Base-by-base conservation (phyloP, 2,888 invertebrate genomes). In the Dicyrtoma fusca region DNA sequence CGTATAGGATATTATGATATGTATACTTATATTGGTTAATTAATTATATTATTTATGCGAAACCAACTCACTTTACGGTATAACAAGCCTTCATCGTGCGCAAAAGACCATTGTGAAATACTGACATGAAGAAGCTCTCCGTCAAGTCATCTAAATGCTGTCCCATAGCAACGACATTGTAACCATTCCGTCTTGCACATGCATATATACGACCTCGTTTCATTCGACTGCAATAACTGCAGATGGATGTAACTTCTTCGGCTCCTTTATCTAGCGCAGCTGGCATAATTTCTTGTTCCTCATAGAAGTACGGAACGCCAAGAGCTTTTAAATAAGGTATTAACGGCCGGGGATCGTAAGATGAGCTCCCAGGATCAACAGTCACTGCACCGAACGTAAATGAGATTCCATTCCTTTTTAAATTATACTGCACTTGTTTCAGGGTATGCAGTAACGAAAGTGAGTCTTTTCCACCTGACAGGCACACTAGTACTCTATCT, bases 81-180 rank as follows among this genome's bases (percentile, higher is more conserved):
- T 94, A 94, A 82, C 92, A 90, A 11, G 86, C 87, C 82, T 92
- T 92, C 87, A 94, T 88, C 0, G 92, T 90, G 77, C 88, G 85
- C 71, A 95, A 84, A 72, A 88, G 86, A n/a, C 93, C 94, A 80
- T 89, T 91, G 82, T 92, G 91, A 82, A 95, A 90, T 13, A 91
- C 88, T 0, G 92, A 90, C 81, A 92, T 89, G 74, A 95, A 84
- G 84, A 95, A 94, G 75, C 90, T 90, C 82, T 92, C 89, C 25
- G 92, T 90, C 5, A 94, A 86, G 83, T 92, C 92, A 84, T 95
- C 94, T 66, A 95, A 84, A 82, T 91, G 91, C 83, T 95, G 94
- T 1, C 92, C 94, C 44, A 95, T 85, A 0, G 94, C 94, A n/a
- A 94, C 86, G 1, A 94, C 94, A 82, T 93, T 92, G 85, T 92